These are phyloP conservation scores for Cladopsammia gracilis DNA, from an alignment of 64 coral and sea anemone genomes.

Conservation along the genomic window DNA sequence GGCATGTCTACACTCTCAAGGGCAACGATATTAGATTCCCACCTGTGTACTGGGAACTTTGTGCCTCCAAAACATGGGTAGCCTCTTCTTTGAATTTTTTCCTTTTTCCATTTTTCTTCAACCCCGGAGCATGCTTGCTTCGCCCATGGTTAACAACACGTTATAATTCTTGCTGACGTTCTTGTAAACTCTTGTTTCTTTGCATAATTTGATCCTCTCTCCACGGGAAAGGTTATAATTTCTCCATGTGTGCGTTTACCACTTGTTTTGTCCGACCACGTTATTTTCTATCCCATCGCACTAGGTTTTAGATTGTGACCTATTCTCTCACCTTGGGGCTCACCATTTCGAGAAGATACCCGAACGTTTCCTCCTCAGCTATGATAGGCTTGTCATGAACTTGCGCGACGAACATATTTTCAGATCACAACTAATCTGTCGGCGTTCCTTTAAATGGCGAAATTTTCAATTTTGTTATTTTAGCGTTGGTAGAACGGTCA, in stretches of 20 bases:
- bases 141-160: conserved; percentile 39
- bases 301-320: conserved; percentile 9
- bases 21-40: conserved; percentile 4
- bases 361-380: conserved; percentile 46
- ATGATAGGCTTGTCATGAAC: conserved; percentile 22
- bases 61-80: no score
- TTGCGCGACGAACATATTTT: conserved; percentile 64
- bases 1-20: not conserved
- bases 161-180: conserved; percentile 55
- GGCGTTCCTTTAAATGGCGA: conserved; percentile 50
- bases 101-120: no score
- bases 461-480: conserved; percentile 46
- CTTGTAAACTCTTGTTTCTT: conserved; percentile 21
- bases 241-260: not conserved
- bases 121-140: not conserved
- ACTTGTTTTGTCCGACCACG: not conserved
- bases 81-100: no score
- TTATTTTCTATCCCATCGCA: conserved; percentile 1
- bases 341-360: conserved; percentile 38
- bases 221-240: no score
- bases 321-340: not conserved
- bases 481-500: not conserved
- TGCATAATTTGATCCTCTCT: no score
- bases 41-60: conserved; percentile 45
- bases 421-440: conserved; percentile 60